A percentile compares a stretch with the other conserved stretches of the same genome.
Evolutionary conservation across 1,140 invertebrate genomes (phyloP).

Genomic region (Branchinecta lynchi): DNA sequence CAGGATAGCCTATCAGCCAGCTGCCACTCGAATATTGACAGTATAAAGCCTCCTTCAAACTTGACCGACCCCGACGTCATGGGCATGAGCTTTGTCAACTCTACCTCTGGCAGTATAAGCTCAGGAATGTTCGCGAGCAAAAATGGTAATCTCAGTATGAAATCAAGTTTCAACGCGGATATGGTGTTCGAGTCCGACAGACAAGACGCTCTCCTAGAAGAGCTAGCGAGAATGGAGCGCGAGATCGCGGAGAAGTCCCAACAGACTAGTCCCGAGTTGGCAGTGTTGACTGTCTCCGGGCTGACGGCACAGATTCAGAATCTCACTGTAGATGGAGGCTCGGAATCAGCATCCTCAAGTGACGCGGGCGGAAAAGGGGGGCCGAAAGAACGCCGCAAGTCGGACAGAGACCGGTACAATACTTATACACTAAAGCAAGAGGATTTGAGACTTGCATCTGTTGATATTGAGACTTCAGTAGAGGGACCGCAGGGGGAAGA

Average conservation of each 20-base stretch:
- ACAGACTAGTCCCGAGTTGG: neutral
- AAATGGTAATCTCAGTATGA: conserved; percentile 13
- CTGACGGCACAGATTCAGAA: conserved; percentile 3
- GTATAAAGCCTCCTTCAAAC: conserved; percentile 61
- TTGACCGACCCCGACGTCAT: conserved; percentile 51
- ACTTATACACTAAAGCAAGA: conserved; percentile 24
- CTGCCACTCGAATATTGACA: conserved; percentile 48
- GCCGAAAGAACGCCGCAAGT: conserved; percentile 20
- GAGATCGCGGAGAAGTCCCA: conserved; percentile 19
- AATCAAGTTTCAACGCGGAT: conserved; percentile 17
- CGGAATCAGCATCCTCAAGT: neutral
- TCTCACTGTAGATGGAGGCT: neutral
- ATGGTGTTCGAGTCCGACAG: conserved; percentile 16
- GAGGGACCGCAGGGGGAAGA: conserved; percentile 24
- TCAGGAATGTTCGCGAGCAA: neutral
- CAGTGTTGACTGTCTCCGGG: neutral
- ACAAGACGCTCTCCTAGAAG: conserved; percentile 17
- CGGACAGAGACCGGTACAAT: conserved; percentile 25
- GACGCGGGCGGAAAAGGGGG: conserved; percentile 17
- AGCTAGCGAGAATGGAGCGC: conserved; percentile 18
- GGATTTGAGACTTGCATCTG: neutral
- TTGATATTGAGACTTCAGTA: neutral
- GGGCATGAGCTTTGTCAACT: conserved; percentile 41
- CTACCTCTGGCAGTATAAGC: neutral
- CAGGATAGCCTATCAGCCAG: conserved; percentile 30